These are phyloP conservation scores for Lithophane leautieri DNA, from an alignment of 2,888 invertebrate genomes.

Conservation along the genomic window DNA sequence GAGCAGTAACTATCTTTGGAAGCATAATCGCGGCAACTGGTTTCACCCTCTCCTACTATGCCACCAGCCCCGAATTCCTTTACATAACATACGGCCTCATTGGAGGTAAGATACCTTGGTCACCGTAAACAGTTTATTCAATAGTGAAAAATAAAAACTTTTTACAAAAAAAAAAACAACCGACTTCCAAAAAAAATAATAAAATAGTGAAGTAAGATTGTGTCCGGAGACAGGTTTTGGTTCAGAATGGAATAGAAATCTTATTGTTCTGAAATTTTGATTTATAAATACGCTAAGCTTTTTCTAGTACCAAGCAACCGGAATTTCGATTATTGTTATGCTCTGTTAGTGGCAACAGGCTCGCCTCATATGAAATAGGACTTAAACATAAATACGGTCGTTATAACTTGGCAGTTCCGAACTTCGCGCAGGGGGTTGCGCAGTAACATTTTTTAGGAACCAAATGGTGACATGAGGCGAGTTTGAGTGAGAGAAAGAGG, in stretches of 20 bases:
- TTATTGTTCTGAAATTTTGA: neutral
- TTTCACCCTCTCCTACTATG: constrained; percentile 93
- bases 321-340: neutral
- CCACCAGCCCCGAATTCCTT: constrained; percentile 93
- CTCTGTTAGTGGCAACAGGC: neutral
- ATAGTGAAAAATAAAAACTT: no score
- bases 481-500: no score
- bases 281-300: neutral
- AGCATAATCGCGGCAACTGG: constrained; percentile 93
- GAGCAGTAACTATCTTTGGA: constrained; percentile 96
- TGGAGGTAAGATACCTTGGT: constrained; percentile 91
- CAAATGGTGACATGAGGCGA: no score
- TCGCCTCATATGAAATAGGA: neutral
- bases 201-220: neutral
- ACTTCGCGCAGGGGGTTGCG: no score
- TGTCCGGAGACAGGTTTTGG: neutral
- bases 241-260: neutral
- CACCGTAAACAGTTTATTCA: neutral
- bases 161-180: no score
- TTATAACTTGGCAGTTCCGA: no score
- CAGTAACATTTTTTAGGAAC: no score
- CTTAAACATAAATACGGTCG: no score
- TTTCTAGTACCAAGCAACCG: neutral
- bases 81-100: constrained; percentile 95
- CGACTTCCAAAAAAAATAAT: no score